Base-by-base conservation (phyloP, 2,888 invertebrate genomes). In the Homarus gammarus region DNA sequence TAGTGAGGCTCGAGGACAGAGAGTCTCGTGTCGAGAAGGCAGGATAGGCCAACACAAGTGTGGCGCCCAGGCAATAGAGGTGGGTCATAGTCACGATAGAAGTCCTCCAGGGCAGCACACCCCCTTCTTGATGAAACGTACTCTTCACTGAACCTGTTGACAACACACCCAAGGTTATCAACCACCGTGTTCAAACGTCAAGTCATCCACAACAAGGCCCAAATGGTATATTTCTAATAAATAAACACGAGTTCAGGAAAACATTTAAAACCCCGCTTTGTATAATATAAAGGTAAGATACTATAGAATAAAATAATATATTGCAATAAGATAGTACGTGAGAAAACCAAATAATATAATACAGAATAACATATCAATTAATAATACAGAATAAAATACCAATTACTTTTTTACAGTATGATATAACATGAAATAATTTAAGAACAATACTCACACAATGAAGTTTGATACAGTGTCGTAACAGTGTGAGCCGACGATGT, bases 391-490 rank as follows among this genome's bases (percentile, higher is more conserved):
- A 56, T 18, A 56, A n/a, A n/a, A n/a, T n/a, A n/a, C n/a, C n/a
- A n/a, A n/a, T n/a, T n/a, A n/a, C n/a, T n/a, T n/a, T n/a, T n/a
- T n/a, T n/a, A n/a, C n/a, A n/a, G n/a, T n/a, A n/a, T n/a, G n/a
- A n/a, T n/a, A n/a, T n/a, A n/a, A n/a, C n/a, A n/a, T n/a, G n/a
- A n/a, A n/a, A n/a, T n/a, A n/a, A n/a, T n/a, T n/a, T n/a, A 15
- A 78, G 27, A 56, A 2, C 12, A 36, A 38, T 81, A 92, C 90
- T 92, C 93, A 95, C 95, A 94, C 95, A 93, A 97, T 94, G 94
- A 98, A 97, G 94, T 98, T 97, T 94, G 96, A 96, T 92, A 98
- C 96, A 84, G 98, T 98, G 94, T 98, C 97, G 94, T 98, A 98
- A 94, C 97, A 96, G 94, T 97, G 97, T 93, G 96, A 96, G 93